Conservation (phyloP, 2,888 invertebrate species). For the Fragum fragum region DNA sequence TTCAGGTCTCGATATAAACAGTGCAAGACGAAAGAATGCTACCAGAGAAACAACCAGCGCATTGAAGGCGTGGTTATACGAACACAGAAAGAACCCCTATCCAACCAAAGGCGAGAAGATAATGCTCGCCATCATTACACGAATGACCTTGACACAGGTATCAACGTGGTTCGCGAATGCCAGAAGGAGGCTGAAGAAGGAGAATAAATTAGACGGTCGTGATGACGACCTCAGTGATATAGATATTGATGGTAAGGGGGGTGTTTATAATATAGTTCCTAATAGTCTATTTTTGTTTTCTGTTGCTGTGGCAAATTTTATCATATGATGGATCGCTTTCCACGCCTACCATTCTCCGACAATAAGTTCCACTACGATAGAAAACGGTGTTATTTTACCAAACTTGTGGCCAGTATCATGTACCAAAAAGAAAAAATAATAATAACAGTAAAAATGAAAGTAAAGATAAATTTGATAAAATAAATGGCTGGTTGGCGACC, state of each 20-base stretch:
- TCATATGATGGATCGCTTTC: too few species aligned
- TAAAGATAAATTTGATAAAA: too few species aligned
- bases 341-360: too few species aligned
- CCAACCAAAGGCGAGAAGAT: constrained; percentile 98
- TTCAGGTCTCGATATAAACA: constrained; percentile 91
- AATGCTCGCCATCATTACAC: constrained; percentile 97
- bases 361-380: too few species aligned
- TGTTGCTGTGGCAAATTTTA: too few species aligned
- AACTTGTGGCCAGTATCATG: too few species aligned
- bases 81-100: constrained; percentile 98
- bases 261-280: too few species aligned
- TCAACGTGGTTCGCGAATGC: constrained; percentile 99
- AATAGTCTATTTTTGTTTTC: too few species aligned
- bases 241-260: constrained; percentile 53
- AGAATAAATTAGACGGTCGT: constrained; percentile 94
- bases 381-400: too few species aligned
- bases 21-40: constrained; percentile 96
- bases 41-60: constrained; percentile 99
- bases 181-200: constrained; percentile 96
- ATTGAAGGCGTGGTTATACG: constrained; percentile 98
- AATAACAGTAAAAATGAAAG: too few species aligned
- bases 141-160: constrained; percentile 96
- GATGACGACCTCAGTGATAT: constrained; percentile 59
- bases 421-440: too few species aligned
- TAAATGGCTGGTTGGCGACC: too few species aligned